Conservation (phyloP, 2,113 vertebrate species). For the Hemiscyllium ocellatum region DNA sequence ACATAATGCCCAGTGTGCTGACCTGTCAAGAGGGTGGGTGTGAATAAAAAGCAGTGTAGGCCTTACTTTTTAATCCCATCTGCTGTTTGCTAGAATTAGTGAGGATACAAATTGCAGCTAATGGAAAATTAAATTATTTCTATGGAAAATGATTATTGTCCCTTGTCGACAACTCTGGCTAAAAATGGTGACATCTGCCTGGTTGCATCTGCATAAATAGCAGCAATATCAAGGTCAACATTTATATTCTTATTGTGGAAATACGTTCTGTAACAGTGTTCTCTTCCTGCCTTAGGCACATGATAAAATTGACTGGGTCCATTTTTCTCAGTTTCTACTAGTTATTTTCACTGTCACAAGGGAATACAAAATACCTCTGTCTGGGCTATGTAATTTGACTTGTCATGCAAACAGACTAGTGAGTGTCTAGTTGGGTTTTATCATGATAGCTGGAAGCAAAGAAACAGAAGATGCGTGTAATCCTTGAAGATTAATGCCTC, state of each 20-base stretch:
- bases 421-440: constrained; percentile 49
- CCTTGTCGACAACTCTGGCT: neutral
- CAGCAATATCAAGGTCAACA: constrained; percentile 25
- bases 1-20: neutral
- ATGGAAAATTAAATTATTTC: neutral
- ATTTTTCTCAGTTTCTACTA: constrained; percentile 45
- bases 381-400: constrained; percentile 57
- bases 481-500: constrained; percentile 62
- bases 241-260: constrained; percentile 14
- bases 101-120: neutral
- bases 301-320: constrained; percentile 40
- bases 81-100: neutral
- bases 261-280: constrained; percentile 41
- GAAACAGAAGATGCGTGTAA: constrained; percentile 58
- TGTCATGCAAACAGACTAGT: constrained; percentile 55
- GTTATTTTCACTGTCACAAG: constrained; percentile 46
- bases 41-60: neutral
- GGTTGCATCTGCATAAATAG: constrained; percentile 29
- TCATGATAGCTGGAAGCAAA: constrained; percentile 54
- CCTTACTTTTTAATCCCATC: neutral
- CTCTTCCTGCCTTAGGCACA: constrained; percentile 44
- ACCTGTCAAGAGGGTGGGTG: neutral
- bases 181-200: neutral
- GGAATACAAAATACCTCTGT: constrained; percentile 57
- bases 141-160: neutral